Evolutionary conservation across 2,113 vertebrate genomes (phyloP), one percentile per base, ranked within the genome.

Genomic region (Tychaedon coryphoeus): DNA sequence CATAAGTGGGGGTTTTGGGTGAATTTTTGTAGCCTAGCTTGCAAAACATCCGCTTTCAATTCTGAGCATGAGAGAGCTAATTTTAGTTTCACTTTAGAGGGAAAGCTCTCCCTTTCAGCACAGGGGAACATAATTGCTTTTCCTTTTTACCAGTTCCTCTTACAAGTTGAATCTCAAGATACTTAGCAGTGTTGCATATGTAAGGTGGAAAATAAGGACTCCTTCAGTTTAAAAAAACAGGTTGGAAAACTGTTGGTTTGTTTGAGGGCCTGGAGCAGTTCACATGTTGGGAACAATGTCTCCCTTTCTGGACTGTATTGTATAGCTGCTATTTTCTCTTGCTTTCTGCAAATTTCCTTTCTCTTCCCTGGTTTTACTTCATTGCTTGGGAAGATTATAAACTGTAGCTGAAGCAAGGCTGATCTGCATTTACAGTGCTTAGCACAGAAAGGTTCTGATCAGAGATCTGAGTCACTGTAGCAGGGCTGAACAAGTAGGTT

Each of bases 11-110:
- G 11, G 3, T 97, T 95, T 92, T 11, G 24, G 76, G 28, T 70
- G 69, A 77, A 43, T 58, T 94, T 73, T 76, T 58, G 54, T 73
- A 73, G 60, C 56, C 34, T 58, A 19, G 26, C 34, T 92, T 79
- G 56, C 38, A 60, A 56, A 95, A 93, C 60, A 67, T 84, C 53
- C 60, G 16, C 69, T 93, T 94, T 84, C 72, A 20, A 19, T 79
- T 90, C 29, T 83, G 79, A 93, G 43, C 51, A n/a, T 22, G 14
- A 40, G 28, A 23, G 33, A 66, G 8, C 28, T 87, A 54, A 71
- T 86, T 94, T 86, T 53, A 79, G 78, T 75, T 82, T 76, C 54
- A 4, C 16, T 83, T 80, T 14, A 70, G 51, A 62, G 38, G 18
- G 34, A 61, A 81, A 67, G 36, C 31, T 61, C 23, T 76, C 57